phyloP scores from a whole-genome alignment of 1,140 invertebrate genomes.

The Sminthurides bifidus region DNA sequence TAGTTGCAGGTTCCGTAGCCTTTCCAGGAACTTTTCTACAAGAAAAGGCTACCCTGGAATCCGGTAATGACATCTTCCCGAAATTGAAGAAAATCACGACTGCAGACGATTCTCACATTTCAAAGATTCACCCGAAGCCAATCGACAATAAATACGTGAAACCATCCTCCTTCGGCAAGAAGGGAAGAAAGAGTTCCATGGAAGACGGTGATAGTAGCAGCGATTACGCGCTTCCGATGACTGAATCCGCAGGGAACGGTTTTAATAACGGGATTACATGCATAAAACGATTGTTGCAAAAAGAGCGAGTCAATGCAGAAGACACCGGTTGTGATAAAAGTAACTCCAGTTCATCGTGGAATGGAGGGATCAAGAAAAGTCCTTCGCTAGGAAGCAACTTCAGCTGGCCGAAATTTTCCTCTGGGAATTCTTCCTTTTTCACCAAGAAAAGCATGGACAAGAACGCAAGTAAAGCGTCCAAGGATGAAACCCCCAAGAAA shows the following conservation, averaged over 20 bases:
- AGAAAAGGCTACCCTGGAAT: not conserved
- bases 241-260: too few relatives aligned
- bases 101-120: not conserved
- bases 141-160: not conserved
- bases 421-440: conserved; percentile 24
- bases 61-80: not conserved
- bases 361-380: conserved; percentile 21
- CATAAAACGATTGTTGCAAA: conserved; percentile 22
- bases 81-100: not conserved
- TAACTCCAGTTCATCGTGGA: not conserved
- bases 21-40: not conserved
- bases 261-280: conserved; percentile 23
- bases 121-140: not conserved
- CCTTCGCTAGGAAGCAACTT: conserved; percentile 25
- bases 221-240: conserved; percentile 25
- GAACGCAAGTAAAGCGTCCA: not conserved
- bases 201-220: too few relatives aligned
- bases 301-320: conserved; percentile 19
- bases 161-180: not conserved
- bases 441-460: conserved; percentile 15
- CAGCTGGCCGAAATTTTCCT: conserved; percentile 25
- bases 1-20: not conserved
- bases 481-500: not conserved
- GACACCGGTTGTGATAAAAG: not conserved
- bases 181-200: conserved; percentile 15